Percentiles rank a stretch among this genome's conserved stretches.
Conservation (phyloP, 2,113 vertebrate genomes). For the Globicephala melas region DNA sequence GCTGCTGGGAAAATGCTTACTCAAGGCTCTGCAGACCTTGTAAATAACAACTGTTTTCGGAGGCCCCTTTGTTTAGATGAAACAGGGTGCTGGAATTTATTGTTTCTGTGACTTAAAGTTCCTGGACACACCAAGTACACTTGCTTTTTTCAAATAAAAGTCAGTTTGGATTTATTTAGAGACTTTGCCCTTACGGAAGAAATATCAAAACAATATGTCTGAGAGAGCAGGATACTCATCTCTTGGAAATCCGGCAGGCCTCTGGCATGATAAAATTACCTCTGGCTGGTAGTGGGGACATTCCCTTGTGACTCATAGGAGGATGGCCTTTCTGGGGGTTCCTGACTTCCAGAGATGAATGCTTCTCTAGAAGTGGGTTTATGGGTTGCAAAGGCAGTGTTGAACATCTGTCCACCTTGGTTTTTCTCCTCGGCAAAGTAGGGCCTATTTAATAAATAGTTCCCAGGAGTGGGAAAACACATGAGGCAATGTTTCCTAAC, state of each 20-base stretch:
- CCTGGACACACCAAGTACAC: conserved; percentile 45
- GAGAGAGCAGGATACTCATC: neutral
- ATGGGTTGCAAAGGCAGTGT: neutral
- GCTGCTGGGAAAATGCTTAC: conserved; percentile 54
- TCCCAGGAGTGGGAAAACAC: neutral
- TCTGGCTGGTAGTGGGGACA: neutral
- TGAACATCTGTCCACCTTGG: neutral
- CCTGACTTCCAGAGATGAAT: neutral
- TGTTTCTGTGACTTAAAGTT: conserved; percentile 51
- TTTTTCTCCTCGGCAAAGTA: neutral
- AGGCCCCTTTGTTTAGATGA: conserved; percentile 37
- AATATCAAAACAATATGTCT: conserved; percentile 27
- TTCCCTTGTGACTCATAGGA: neutral
- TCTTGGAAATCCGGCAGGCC: neutral
- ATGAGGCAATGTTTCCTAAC: neutral
- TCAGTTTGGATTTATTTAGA: conserved; percentile 59
- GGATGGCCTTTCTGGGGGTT: neutral
- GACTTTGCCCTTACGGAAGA: conserved; percentile 35
- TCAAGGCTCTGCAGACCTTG: neutral
- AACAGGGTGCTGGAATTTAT: conserved; percentile 60
- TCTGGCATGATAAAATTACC: neutral
- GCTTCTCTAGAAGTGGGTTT: neutral
- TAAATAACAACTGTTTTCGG: conserved; percentile 46
- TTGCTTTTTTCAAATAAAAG: conserved; percentile 73
- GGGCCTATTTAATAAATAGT: neutral